Percentiles rank a stretch among this genome's conserved stretches.
These are phyloP conservation scores for Pocillopora meandrina DNA, from an alignment of 92 coral and sea anemone genomes.

Conservation along the genomic window DNA sequence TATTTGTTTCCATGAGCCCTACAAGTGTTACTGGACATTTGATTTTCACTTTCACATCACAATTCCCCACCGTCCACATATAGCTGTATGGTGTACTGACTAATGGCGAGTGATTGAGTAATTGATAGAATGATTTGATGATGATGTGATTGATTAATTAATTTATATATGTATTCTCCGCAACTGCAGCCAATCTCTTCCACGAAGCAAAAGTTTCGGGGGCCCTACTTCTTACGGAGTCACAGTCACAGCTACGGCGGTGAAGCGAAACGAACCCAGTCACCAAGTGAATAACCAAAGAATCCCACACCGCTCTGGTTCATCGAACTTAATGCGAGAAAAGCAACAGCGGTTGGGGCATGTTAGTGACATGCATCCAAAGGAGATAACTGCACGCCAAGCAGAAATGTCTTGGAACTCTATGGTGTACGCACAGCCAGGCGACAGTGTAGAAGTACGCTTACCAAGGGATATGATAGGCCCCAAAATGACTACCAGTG, in stretches of 20 bases:
- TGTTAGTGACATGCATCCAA: constrained; percentile 36
- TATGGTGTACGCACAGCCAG: constrained; percentile 25
- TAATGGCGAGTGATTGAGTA: neutral
- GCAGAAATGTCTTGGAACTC: constrained; percentile 46
- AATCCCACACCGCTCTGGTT: constrained; percentile 77
- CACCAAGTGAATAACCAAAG: constrained; percentile 64
- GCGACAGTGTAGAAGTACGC: constrained; percentile 42
- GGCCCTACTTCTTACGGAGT: constrained; percentile 71
- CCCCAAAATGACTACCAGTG: constrained; percentile 51
- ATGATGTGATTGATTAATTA: neutral
- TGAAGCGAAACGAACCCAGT: constrained; percentile 42
- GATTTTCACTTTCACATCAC: no score
- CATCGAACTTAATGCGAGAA: constrained; percentile 72
- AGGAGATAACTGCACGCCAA: constrained; percentile 52
- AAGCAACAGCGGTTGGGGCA: constrained; percentile 30
- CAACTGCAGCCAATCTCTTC: constrained; percentile 27
- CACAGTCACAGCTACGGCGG: constrained; percentile 66
- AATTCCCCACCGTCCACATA: no score
- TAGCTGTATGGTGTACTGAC: no score
- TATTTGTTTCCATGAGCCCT: no score
- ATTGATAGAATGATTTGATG: neutral
- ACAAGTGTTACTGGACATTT: no score
- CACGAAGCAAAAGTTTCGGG: constrained; percentile 74
- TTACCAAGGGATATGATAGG: constrained; percentile 49
- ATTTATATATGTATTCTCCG: neutral